Conservation (phyloP, 30 jellyfish, hydroid and myxozoan species). For the Turritopsis rubra region DNA sequence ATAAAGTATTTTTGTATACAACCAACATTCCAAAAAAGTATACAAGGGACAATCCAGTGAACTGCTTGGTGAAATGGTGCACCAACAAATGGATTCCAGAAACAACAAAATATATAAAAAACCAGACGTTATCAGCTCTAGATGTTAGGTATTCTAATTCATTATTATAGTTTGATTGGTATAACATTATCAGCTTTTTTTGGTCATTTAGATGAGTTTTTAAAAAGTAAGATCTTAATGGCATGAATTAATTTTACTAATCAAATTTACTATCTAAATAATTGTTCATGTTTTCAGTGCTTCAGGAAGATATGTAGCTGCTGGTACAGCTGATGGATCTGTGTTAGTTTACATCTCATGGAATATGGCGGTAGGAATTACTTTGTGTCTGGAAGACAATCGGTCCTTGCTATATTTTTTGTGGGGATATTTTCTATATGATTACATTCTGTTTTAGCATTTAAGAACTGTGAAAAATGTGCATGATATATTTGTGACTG, state of each 20-base stretch:
- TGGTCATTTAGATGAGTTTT: neutral
- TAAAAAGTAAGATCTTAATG: too few species aligned
- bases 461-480: constrained; percentile 51
- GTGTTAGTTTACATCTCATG: constrained; percentile 66
- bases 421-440: neutral
- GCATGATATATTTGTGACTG: constrained; percentile 85
- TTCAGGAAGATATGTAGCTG: constrained; percentile 75
- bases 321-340: constrained; percentile 93
- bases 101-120: constrained; percentile 35
- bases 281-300: constrained; percentile 42
- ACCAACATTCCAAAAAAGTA: constrained; percentile 73
- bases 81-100: constrained; percentile 71
- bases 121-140: constrained; percentile 52
- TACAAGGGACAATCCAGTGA: constrained; percentile 41
- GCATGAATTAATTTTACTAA: too few species aligned
- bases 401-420: neutral
- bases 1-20: constrained; percentile 43
- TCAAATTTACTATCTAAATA: too few species aligned
- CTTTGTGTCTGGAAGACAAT: neutral
- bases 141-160: constrained; percentile 92
- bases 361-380: constrained; percentile 61
- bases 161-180: too few species aligned
- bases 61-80: constrained; percentile 82
- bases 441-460: constrained; percentile 58
- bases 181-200: neutral